Evolutionary conservation across 2,113 vertebrate species (phyloP).

Genomic region (Ochotona curzoniae): DNA sequence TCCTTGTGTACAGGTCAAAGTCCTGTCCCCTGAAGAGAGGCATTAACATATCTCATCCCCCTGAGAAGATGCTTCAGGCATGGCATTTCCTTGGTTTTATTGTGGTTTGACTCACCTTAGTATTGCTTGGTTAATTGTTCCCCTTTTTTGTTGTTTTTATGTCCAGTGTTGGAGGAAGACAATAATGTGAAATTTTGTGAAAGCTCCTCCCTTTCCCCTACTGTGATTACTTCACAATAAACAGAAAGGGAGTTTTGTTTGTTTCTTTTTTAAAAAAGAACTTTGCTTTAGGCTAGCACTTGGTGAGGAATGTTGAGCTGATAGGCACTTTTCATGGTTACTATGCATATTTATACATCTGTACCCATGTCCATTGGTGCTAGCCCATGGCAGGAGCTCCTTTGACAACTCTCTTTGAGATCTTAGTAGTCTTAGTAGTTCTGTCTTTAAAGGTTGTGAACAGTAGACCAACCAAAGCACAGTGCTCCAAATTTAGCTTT

Average conservation of each 20-base stretch:
- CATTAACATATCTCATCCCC: neutral
- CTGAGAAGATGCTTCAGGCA: neutral
- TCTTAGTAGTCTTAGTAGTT: neutral
- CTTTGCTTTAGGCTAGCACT: conserved; percentile 70
- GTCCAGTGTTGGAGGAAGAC: conserved; percentile 30
- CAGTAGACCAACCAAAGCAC: neutral
- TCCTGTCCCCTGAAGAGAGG: neutral
- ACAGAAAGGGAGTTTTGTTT: neutral
- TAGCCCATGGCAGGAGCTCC: neutral
- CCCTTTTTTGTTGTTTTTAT: conserved; percentile 64
- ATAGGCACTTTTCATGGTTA: conserved; percentile 39
- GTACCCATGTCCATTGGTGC: neutral
- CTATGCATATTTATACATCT: conserved; percentile 24
- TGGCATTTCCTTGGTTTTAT: neutral
- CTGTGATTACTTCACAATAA: conserved; percentile 63
- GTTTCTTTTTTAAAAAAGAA: neutral
- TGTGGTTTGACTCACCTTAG: neutral
- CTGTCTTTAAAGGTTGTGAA: neutral
- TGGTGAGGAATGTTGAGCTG: conserved; percentile 55
- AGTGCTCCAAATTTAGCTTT: neutral
- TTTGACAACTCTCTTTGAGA: neutral
- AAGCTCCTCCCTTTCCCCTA: neutral
- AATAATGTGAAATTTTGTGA: conserved; percentile 54
- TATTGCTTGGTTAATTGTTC: conserved; percentile 1
- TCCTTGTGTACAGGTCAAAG: neutral